These are phyloP conservation scores for Pocillopora verrucosa DNA, from an alignment of 64 coral and sea anemone genomes.

Conservation along the genomic window DNA sequence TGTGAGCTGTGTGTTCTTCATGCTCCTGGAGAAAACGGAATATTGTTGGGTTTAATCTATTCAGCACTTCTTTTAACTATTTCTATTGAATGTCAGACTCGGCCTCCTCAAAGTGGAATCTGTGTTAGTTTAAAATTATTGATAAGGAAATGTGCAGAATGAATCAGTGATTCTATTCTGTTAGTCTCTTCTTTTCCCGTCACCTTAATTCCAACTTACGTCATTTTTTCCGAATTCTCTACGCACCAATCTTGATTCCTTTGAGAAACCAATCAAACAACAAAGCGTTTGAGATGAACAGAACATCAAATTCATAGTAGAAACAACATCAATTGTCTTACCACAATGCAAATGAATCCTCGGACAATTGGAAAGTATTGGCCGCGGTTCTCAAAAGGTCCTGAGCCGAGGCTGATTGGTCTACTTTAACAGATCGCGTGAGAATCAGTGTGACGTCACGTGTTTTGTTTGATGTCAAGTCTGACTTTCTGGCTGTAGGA, in stretches of 20 bases:
- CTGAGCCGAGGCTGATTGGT: constrained; percentile 32
- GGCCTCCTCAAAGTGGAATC: no score
- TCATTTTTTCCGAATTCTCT: no score
- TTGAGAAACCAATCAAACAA: no score
- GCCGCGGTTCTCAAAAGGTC: constrained; percentile 66
- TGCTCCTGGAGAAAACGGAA: constrained; percentile 24
- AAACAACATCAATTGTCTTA: background rate
- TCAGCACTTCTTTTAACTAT: no score
- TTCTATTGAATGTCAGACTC: no score
- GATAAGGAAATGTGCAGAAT: no score
- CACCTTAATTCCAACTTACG: no score
- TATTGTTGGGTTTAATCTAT: background rate
- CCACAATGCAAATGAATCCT: constrained; percentile 70
- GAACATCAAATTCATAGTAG: background rate
- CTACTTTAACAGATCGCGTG: constrained; percentile 68
- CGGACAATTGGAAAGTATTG: constrained; percentile 40
- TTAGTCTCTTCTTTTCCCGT: no score
- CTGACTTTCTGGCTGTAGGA: constrained; percentile 21
- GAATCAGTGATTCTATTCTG: no score
- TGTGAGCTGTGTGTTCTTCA: constrained; percentile 41
- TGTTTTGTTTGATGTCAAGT: background rate
- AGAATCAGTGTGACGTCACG: constrained; percentile 54
- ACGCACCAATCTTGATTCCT: no score
- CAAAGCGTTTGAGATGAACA: background rate
- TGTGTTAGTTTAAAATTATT: no score